Conservation (phyloP, 2,888 invertebrate species). For the Amblyjoppa proteus region DNA sequence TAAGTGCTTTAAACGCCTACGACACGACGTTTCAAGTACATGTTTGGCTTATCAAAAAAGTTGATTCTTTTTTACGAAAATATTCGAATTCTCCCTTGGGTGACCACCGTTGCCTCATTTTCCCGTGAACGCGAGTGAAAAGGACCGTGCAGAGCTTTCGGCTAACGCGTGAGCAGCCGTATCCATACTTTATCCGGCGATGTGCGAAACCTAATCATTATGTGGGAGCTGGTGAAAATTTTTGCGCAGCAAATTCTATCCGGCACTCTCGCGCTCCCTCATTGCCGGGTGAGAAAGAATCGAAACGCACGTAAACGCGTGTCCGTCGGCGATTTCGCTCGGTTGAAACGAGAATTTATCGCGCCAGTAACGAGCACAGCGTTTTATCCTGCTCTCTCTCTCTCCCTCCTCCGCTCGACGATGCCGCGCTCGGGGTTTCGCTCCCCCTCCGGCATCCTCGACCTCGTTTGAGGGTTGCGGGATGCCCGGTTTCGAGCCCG, state of each 20-base stretch:
- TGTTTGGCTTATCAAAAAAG: too few species aligned
- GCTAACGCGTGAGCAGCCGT: neutral
- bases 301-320: slow-evolving; percentile 62
- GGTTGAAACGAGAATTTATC: slow-evolving; percentile 73
- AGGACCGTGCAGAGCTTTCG: slow-evolving; percentile 7
- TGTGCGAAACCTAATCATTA: slow-evolving; percentile 42
- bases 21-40: too few species aligned
- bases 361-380: slow-evolving; percentile 71
- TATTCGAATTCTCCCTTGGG: too few species aligned
- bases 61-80: too few species aligned
- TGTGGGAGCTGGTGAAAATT: slow-evolving; percentile 38
- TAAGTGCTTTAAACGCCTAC: too few species aligned
- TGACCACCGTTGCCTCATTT: too few species aligned
- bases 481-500: slow-evolving; percentile 47
- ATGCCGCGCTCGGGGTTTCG: slow-evolving; percentile 5
- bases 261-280: slow-evolving; percentile 51
- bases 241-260: neutral
- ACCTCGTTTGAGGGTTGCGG: slow-evolving; percentile 58
- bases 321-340: slow-evolving; percentile 56
- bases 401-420: neutral
- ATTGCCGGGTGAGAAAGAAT: slow-evolving; percentile 41
- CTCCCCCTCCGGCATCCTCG: slow-evolving; percentile 5
- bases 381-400: slow-evolving; percentile 62
- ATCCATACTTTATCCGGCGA: neutral
- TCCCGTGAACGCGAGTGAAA: neutral